Conservation (phyloP, 2,888 invertebrate species). For the Drosophila algonquin region DNA sequence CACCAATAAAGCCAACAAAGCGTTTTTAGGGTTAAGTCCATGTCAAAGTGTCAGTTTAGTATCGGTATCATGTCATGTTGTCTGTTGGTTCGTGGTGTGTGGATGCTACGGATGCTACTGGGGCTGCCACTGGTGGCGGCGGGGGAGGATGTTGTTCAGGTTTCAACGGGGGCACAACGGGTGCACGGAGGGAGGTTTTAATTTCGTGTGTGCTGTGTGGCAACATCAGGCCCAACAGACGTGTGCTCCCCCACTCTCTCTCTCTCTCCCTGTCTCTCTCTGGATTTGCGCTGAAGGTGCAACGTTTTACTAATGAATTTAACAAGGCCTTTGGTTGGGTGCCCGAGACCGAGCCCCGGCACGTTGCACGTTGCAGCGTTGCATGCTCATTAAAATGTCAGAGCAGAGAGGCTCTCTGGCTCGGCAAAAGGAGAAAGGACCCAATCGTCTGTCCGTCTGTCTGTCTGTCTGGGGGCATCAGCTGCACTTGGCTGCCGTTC, state of each 20-base stretch:
- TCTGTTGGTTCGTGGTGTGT: conserved; percentile 40
- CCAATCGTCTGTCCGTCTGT: conserved; percentile 31
- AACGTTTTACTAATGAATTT: conserved; percentile 81
- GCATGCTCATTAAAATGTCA: conserved; percentile 80
- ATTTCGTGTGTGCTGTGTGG: conserved; percentile 73
- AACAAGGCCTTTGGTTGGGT: conserved; percentile 60
- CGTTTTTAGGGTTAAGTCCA: conserved; percentile 82
- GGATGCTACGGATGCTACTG: conserved; percentile 36
- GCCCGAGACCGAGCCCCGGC: background rate
- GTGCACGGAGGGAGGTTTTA: conserved; percentile 67
- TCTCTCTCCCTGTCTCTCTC: conserved; percentile 20
- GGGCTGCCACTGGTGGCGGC: background rate
- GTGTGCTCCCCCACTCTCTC: conserved; percentile 52
- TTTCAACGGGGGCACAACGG: background rate
- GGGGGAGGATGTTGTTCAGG: conserved; percentile 11
- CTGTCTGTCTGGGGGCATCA: conserved; percentile 60
- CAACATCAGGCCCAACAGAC: conserved; percentile 79
- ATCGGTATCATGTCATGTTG: conserved; percentile 83
- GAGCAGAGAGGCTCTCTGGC: conserved; percentile 52
- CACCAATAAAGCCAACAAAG: conserved; percentile 80
- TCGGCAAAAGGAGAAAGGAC: conserved; percentile 15
- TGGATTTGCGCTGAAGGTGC: conserved; percentile 71
- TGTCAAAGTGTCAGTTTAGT: conserved; percentile 84
- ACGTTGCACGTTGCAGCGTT: conserved; percentile 67
- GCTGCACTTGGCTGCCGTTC: conserved; percentile 73